A percentile compares a stretch with the other conserved stretches of the same genome.
These are phyloP conservation scores for Latrodectus hesperus DNA, from an alignment of 2,888 invertebrate genomes.

Conservation along the genomic window DNA sequence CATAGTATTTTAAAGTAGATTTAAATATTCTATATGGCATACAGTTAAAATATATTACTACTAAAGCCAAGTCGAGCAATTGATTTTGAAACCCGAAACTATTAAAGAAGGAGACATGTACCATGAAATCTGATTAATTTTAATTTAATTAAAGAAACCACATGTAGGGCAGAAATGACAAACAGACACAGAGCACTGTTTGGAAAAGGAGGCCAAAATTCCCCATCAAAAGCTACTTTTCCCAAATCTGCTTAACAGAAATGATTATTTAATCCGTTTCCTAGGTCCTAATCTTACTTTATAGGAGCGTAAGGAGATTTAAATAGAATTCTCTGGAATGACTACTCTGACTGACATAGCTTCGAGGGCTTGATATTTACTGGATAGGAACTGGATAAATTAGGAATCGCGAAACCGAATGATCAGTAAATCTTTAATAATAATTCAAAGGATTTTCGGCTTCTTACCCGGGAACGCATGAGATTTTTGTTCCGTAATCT, in stretches of 20 bases:
- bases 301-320: constrained; percentile 15
- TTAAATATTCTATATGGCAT: no score
- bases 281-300: constrained; percentile 8
- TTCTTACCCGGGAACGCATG: no score
- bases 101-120: no score
- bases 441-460: constrained; percentile 11
- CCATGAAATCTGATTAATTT: constrained; percentile 18
- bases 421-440: background rate
- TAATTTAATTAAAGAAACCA: constrained; percentile 45
- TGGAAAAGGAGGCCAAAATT: background rate
- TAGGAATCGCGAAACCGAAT: background rate
- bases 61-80: background rate
- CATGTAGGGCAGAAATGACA: background rate
- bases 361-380: background rate
- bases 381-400: constrained; percentile 9
- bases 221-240: constrained; percentile 16
- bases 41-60: no score
- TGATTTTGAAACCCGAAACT: no score
- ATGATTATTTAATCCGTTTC: constrained; percentile 21
- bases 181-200: no score
- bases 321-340: constrained; percentile 1
- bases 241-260: constrained; percentile 9
- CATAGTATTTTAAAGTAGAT: no score
- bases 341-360: no score
- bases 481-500: no score